phyloP scores from a whole-genome alignment of 2,797 vertebrate species.

The Rousettus madagascariensis region DNA sequence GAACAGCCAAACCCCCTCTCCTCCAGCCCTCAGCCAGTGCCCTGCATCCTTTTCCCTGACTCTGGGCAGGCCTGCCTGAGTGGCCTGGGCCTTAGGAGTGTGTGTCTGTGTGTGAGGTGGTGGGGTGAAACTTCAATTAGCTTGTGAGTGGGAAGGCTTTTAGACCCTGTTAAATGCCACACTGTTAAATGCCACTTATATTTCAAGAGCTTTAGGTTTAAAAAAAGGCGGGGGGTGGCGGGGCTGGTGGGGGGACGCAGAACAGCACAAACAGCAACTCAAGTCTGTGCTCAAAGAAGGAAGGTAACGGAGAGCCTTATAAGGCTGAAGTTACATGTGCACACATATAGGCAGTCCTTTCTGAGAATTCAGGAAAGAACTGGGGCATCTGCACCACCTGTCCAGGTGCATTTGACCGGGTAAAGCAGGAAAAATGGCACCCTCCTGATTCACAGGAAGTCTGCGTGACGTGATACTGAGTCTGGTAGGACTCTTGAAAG shows the following conservation, averaged over 20 bases:
- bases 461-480: background rate
- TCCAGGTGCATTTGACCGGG: background rate
- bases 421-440: background rate
- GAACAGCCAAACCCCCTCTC: conserved; percentile 48
- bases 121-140: background rate
- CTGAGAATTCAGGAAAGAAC: background rate
- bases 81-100: background rate
- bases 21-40: background rate
- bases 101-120: background rate
- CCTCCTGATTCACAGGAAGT: background rate
- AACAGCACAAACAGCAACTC: background rate
- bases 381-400: background rate
- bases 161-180: background rate
- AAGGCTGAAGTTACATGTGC: background rate
- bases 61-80: background rate
- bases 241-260: too few relatives aligned
- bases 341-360: background rate
- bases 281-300: background rate
- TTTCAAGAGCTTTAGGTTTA: conserved; percentile 1
- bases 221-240: background rate
- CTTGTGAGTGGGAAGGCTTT: background rate
- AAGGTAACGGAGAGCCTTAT: background rate
- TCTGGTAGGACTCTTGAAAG: background rate
- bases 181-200: background rate
- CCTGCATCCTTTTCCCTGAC: conserved; percentile 4